phyloP scores from a whole-genome alignment of 1,140 invertebrate species.

The Dendrolimus kikuchii region DNA sequence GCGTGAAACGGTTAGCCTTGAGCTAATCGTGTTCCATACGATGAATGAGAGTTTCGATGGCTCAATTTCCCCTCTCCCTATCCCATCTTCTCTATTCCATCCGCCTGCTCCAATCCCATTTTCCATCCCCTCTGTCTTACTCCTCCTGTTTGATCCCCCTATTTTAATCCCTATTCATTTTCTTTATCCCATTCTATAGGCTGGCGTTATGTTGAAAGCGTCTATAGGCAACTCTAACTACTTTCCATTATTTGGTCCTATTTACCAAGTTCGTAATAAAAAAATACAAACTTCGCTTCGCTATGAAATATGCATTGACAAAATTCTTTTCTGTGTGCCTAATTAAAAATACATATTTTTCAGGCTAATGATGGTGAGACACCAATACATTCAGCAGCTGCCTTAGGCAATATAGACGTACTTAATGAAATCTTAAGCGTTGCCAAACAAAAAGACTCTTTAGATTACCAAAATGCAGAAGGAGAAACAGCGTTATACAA shows the following conservation, averaged over 20 bases:
- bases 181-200: neutral
- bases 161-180: neutral
- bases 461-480: conserved; percentile 56
- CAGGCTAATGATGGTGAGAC: conserved; percentile 75
- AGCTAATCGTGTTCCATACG: too few species aligned
- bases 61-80: neutral
- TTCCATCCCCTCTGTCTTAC: too few species aligned
- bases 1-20: too few species aligned
- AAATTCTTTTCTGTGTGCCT: neutral
- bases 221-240: too few species aligned
- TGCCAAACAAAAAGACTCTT: conserved; percentile 64
- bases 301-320: too few species aligned
- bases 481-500: conserved; percentile 71
- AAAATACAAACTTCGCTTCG: too few species aligned
- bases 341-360: conserved; percentile 5
- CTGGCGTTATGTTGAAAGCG: too few species aligned
- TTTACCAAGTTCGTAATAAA: too few species aligned
- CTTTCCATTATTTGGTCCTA: too few species aligned
- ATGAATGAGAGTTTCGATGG: neutral
- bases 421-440: conserved; percentile 75
- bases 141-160: too few species aligned
- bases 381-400: conserved; percentile 73
- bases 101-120: too few species aligned
- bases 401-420: conserved; percentile 74
- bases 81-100: too few species aligned